Evolutionary conservation across 2,888 invertebrate species (phyloP).

Genomic region (Acrobasis repandana): DNA sequence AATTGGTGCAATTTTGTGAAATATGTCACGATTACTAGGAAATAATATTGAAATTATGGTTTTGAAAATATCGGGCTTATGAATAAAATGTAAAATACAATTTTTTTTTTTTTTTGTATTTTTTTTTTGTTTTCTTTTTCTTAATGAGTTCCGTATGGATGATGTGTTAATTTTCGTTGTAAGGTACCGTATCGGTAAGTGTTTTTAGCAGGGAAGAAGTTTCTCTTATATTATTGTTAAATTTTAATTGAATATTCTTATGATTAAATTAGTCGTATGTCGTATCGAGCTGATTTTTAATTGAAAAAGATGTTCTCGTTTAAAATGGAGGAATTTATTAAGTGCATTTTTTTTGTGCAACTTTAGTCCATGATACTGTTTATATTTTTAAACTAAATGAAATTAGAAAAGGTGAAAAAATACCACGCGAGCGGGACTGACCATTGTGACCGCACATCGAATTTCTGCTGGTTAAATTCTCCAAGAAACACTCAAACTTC

Average conservation of each 20-base stretch:
- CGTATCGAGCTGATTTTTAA: slow-evolving; percentile 11
- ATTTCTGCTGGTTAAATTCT: too few relatives aligned
- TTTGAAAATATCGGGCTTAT: neutral
- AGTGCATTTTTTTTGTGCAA: neutral
- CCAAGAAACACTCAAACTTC: too few relatives aligned
- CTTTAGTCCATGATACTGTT: neutral
- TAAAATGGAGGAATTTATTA: too few relatives aligned
- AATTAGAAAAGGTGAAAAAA: too few relatives aligned
- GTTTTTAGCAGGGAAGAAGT: slow-evolving; percentile 8
- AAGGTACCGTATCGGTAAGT: slow-evolving; percentile 16
- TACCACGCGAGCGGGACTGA: too few relatives aligned
- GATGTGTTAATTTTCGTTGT: slow-evolving; percentile 2
- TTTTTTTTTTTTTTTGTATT: neutral
- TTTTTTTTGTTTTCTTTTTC: neutral
- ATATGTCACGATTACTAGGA: neutral
- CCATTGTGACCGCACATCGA: too few relatives aligned
- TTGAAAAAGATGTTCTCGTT: neutral
- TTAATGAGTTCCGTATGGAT: slow-evolving; percentile 18
- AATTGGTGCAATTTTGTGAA: slow-evolving; percentile 13
- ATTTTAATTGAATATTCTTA: slow-evolving; percentile 9
- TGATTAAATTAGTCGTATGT: slow-evolving; percentile 12
- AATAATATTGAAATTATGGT: neutral
- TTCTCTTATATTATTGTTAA: slow-evolving; percentile 15
- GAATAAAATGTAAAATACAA: too few relatives aligned
- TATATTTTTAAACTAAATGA: too few relatives aligned